Evolutionary conservation across 1,140 invertebrate genomes (phyloP).

Genomic region (Cardiocondyla obscurior): DNA sequence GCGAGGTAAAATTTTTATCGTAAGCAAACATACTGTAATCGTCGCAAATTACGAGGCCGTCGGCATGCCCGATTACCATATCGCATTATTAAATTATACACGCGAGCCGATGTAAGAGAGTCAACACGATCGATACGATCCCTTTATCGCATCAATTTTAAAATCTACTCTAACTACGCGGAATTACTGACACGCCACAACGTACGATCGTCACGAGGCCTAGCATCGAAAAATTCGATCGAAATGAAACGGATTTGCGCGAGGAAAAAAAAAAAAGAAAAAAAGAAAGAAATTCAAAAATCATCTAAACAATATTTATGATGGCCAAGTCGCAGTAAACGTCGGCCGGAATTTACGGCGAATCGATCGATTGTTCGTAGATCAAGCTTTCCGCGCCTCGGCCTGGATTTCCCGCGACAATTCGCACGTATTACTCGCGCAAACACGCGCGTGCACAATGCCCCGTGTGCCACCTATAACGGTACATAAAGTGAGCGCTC

Average conservation of each 20-base stretch:
- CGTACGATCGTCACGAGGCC: constrained; percentile 27
- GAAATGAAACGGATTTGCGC: neutral
- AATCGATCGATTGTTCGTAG: constrained; percentile 61
- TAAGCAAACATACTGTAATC: constrained; percentile 56
- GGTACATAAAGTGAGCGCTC: constrained; percentile 67
- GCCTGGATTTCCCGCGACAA: constrained; percentile 47
- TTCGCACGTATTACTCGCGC: constrained; percentile 53
- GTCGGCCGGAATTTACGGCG: constrained; percentile 28
- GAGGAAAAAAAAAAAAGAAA: too few relatives aligned
- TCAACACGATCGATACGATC: constrained; percentile 53
- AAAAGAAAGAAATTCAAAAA: neutral
- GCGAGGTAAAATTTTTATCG: constrained; percentile 53
- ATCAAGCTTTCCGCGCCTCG: constrained; percentile 50
- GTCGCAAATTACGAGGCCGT: constrained; percentile 46
- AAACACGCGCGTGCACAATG: constrained; percentile 19
- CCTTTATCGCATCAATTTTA: constrained; percentile 56
- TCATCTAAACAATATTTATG: constrained; percentile 16
- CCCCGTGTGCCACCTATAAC: neutral
- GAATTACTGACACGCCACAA: constrained; percentile 46
- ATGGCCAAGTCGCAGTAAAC: neutral
- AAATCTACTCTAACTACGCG: constrained; percentile 21
- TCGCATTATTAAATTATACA: constrained; percentile 57
- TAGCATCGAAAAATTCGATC: neutral
- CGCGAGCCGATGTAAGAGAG: constrained; percentile 55
- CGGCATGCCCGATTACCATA: constrained; percentile 49